Base-by-base conservation (phyloP, 2,888 invertebrate species). In the Ophonus ardosiacus region DNA sequence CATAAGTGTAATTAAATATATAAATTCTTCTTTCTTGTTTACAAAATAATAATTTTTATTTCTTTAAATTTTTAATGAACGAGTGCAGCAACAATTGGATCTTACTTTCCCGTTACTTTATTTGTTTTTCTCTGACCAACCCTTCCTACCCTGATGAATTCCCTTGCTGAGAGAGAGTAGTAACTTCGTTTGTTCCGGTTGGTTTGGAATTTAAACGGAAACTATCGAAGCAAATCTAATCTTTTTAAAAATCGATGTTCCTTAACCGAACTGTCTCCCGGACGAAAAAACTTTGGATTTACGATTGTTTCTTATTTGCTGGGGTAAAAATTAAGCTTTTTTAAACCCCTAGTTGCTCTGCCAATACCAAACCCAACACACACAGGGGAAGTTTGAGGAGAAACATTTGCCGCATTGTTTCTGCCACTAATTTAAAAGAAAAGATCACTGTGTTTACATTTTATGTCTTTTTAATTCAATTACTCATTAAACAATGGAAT, bases 261-360 rank as follows among this genome's bases (percentile, higher is more conserved):
- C 81, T 71, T 81, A 81, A 81, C 81, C 81, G 31, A 81, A 71
- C 56, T 81, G 81, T 81, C 81, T 68, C 68, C 56, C 24, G 51
- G 31, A 68, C 24, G 43, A 81, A 81, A 81, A 81, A 81, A 81
- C 81, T 81, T 81, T 81, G 81, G 81, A 81, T 81, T 81, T 81
- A 81, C 81, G 81, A 81, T 81, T 81, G 81, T 81, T 81, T 81
- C 81, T 81, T 81, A 81, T 81, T 81, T 81, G 81, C 81, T 68
- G 81, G 81, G 81, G 81, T 81, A 81, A 81, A 81, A 81, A 81
- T 81, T 81, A 81, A 81, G 81, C 81, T 81, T 81, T 81, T 81
- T 81, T 81, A 81, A 81, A 81, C 81, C 81, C 81, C 81, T 81
- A 24, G 68, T 56, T 81, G 57, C 56, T 51, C 21, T 81, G 68